Conservation (phyloP, 1,140 invertebrate genomes). For the Tetramorium alpestre region DNA sequence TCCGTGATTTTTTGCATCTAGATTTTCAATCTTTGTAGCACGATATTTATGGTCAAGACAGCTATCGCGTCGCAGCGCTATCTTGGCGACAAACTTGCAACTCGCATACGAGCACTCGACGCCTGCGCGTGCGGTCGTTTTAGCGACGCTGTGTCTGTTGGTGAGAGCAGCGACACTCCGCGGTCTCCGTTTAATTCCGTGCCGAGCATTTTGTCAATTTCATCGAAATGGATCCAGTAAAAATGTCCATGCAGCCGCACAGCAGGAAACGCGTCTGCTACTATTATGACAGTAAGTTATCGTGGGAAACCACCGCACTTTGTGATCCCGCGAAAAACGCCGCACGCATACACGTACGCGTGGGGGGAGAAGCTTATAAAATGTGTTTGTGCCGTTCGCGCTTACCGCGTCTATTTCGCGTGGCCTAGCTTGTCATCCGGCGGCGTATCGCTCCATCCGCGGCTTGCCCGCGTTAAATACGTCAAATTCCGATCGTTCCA, state of each 20-base stretch:
- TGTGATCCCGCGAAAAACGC: conserved; percentile 67
- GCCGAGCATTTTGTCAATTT: conserved; percentile 67
- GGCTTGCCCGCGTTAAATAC: too few species aligned
- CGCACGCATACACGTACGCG: conserved; percentile 21
- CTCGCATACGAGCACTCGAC: neutral
- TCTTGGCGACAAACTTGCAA: neutral
- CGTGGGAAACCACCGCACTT: conserved; percentile 59
- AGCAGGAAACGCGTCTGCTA: conserved; percentile 98
- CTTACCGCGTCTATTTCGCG: conserved; percentile 49
- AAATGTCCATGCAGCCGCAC: conserved; percentile 91
- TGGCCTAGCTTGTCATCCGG: neutral
- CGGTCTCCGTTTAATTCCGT: conserved; percentile 77
- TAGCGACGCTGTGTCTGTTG: conserved; percentile 76
- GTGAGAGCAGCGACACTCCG: conserved; percentile 73
- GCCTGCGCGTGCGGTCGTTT: conserved; percentile 62
- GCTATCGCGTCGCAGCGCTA: neutral
- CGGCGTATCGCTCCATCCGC: neutral
- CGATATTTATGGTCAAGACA: neutral
- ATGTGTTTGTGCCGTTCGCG: conserved; percentile 71
- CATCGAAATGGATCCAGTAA: conserved; percentile 63
- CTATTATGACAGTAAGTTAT: conserved; percentile 98
- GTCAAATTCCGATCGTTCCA: neutral
- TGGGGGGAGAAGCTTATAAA: conserved; percentile 69
- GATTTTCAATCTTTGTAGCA: neutral
- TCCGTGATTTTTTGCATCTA: neutral